Base-by-base conservation (phyloP, 2,888 invertebrate species). In the Argyresthia albistria region DNA sequence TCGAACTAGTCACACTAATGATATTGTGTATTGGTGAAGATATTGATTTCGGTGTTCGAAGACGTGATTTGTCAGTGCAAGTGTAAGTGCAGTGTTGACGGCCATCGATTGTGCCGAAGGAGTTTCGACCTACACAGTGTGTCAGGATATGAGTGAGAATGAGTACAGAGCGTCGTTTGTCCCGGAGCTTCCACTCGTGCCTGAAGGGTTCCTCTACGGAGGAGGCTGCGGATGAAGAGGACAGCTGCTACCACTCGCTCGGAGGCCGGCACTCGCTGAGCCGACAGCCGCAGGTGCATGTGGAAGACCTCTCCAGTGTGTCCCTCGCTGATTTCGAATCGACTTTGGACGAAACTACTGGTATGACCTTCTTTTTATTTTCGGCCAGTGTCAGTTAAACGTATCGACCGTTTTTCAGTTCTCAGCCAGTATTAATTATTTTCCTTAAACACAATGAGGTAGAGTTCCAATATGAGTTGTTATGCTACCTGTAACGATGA, bases 111-210 rank as follows among this genome's bases (percentile, higher is more conserved):
- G 43, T 42, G 52, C 43, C 46, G 35, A 52, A 16, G 43, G 50
- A 54, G 52, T 48, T 39, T 46, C 47, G 52, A 55, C n/a, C 49
- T 48, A 50, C 43, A 15, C 25, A 42, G 46, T 36, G 51, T 54
- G 43, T 64, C 59, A 65, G 76, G 84, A 81, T 69, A 84, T 86
- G 86, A 70, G 67, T 75, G 74, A 83, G 61, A 63, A 88, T 88
- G 88, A 88, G 88, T 63, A 86, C 88, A 69, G 88, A 89, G 68
- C 80, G 90, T 58, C 88, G 91, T 56, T 86, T 91, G 59, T 91
- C 91, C 50, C 88, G 91, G 70, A 91, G 91, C 69, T 91, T 92
- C 73, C 91, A 91, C 79, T 91, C 91, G 56, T 92, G 92, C 66
- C 83, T 92, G 62, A 90, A 91, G 62, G 91, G 91, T 42, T 88